Evolutionary conservation across 2,113 vertebrate species (phyloP), one percentile per base, ranked within the genome.

Genomic region (Okapia johnstoni): DNA sequence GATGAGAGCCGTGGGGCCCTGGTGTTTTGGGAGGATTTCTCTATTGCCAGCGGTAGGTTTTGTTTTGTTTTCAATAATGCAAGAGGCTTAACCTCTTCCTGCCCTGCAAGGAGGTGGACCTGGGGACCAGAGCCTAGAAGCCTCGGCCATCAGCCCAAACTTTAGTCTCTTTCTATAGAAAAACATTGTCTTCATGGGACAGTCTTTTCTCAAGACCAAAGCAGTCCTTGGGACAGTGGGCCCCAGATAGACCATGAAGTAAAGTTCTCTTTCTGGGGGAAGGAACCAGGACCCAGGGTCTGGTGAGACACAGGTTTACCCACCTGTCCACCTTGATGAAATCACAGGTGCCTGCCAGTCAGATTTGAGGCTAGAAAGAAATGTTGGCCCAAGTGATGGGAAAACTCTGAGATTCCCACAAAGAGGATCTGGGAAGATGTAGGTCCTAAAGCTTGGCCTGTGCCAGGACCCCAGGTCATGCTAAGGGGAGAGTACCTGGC

Each of bases 1-100:
- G 23, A n/a, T 11, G 23, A 26, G 13, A 40, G 52, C 15, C 2
- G 0, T 0, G n/a, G 54, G 13, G 52, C 81, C 8, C 0, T 15
- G 1, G n/a, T 16, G 52, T 40, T 40, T 13, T 1, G 2, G 16
- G 23, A 57, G 40, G 54, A 21, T 28, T 57, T 40, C 54, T 57
- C 36, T 40, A 23, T 84, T 36, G 54, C 81, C n/a, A 26, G 81
- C n/a, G 21, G n/a, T 40, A 40, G 14, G 25, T 19, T 30, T 58
- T 10, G 55, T 4, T 58, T 46, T 4, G 25, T 19, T 58, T 60
- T 43, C 15, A 30, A 19, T 58, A 40, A 58, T 19, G 15, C 36
- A 30, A 40, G 55, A 60, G 55, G 55, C 36, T 85, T 58, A 58
- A 28, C 25, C 36, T 40, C 23, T 85, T 85, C n/a, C 36, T 40